These are phyloP conservation scores for Pithys albifrons DNA, from an alignment of 2,113 vertebrate genomes.

Conservation along the genomic window DNA sequence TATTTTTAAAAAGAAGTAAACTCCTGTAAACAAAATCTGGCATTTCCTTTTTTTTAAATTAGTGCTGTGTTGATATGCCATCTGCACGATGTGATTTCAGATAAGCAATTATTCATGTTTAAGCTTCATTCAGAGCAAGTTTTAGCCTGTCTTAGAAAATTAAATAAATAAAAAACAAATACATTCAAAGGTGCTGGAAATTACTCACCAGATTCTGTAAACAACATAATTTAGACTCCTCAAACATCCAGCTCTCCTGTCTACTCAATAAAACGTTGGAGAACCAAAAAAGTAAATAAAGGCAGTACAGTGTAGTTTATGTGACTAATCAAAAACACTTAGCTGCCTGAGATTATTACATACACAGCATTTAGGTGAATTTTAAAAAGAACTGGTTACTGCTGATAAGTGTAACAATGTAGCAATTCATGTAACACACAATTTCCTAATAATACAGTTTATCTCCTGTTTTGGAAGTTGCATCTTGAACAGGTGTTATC, in stretches of 20 bases:
- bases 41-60: background rate
- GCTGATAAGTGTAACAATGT: background rate
- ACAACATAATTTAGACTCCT: background rate
- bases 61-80: background rate
- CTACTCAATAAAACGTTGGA: background rate
- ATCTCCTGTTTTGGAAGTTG: background rate
- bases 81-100: background rate
- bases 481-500: background rate
- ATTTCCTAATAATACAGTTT: background rate
- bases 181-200: background rate
- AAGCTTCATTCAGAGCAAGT: background rate
- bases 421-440: background rate
- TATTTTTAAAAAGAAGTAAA: background rate
- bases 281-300: background rate
- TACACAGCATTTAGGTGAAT: background rate
- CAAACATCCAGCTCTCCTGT: background rate
- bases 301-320: background rate
- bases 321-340: background rate
- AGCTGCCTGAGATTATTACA: background rate
- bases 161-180: background rate
- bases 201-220: background rate
- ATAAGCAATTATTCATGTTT: background rate
- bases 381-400: background rate
- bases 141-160: background rate
- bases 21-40: background rate